phyloP scores from a whole-genome alignment of 2,888 invertebrate species.

The Pseudanteris insignis region DNA sequence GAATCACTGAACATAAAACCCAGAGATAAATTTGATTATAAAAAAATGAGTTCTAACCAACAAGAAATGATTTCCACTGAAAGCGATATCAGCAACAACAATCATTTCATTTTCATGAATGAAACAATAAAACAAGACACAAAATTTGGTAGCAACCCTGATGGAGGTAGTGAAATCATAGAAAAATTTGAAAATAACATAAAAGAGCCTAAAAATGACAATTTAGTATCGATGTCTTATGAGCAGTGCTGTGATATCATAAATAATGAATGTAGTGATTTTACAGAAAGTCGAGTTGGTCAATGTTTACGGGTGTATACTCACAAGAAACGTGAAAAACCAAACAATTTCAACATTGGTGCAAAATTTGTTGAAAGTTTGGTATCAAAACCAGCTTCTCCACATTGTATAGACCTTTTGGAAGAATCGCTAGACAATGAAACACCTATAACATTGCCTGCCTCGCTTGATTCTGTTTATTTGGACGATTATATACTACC shows the following conservation, averaged over 20 bases:
- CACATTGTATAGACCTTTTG: slow-evolving; percentile 57
- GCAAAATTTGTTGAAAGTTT: slow-evolving; percentile 26
- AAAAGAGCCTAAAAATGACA: slow-evolving; percentile 34
- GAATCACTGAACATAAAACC: slow-evolving; percentile 32
- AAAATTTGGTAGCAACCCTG: slow-evolving; percentile 12
- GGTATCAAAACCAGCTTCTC: slow-evolving; percentile 44
- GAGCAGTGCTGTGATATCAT: slow-evolving; percentile 56
- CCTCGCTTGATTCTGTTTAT: slow-evolving; percentile 57
- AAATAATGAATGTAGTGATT: slow-evolving; percentile 45
- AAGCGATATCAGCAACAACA: slow-evolving; percentile 20
- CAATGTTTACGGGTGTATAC: slow-evolving; percentile 62
- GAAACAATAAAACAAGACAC: slow-evolving; percentile 18
- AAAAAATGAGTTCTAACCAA: slow-evolving; percentile 3
- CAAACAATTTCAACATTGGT: slow-evolving; percentile 46
- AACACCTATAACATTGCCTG: slow-evolving; percentile 54
- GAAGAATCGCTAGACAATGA: slow-evolving; percentile 54
- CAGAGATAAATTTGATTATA: slow-evolving; percentile 8
- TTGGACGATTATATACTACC: slow-evolving; percentile 57
- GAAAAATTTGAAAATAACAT: slow-evolving; percentile 28
- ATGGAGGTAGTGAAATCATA: slow-evolving; percentile 5
- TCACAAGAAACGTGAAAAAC: slow-evolving; percentile 57
- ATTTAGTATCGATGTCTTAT: slow-evolving; percentile 47
- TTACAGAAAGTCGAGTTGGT: slow-evolving; percentile 50
- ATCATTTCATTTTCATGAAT: slow-evolving; percentile 19
- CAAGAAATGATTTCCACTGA: slow-evolving; percentile 1